Base-by-base conservation (phyloP, 2,113 vertebrate genomes). In the Meriones unguiculatus region DNA sequence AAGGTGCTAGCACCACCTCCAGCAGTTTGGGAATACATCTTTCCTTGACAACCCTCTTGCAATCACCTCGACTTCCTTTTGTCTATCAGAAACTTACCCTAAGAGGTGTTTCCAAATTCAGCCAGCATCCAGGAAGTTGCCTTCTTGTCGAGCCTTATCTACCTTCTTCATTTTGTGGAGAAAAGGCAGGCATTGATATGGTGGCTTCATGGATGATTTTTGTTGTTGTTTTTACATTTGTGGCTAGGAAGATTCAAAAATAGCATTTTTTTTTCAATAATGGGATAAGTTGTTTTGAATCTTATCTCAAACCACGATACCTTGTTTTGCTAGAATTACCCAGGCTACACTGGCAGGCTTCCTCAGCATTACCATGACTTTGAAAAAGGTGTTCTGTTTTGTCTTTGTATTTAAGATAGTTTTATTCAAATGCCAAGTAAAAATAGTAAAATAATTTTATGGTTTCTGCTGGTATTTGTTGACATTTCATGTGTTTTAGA, bases 401-500 rank as follows among this genome's bases (percentile, higher is more conserved):
- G 24, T 89, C n/a, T 89, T 89, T 93, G 95, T 65, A 75, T 6
- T 75, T 50, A 75, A 93, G 70, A n/a, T 10, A 24, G 57, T 72
- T 59, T 70, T 82, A 85, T 14, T 95, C 73, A 96, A 94, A 9
- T 81, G 14, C 64, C 72, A 1, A 52, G 13, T 65, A 59, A 46
- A 92, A 87, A 81, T 93, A 54, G 76, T 67, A 88, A 72, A 88
- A 91, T 30, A 89, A 62, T 70, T 85, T 54, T 65, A 59, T 57
- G 28, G 4, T 77, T 32, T 75, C 57, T 89, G 25, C 75, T 95
- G 76, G 38, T 76, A 87, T 95, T n/a, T 93, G 22, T 84, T 95
- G 92, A 90, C 54, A 77, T 87, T 95, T 93, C 22, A 46, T 72
- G 67, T 81, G 69, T 62, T 94, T 95, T 89, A 30, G 28, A 72